These are phyloP conservation scores for Chrysolina oricalcia DNA, from an alignment of 2,888 invertebrate genomes.

Conservation along the genomic window DNA sequence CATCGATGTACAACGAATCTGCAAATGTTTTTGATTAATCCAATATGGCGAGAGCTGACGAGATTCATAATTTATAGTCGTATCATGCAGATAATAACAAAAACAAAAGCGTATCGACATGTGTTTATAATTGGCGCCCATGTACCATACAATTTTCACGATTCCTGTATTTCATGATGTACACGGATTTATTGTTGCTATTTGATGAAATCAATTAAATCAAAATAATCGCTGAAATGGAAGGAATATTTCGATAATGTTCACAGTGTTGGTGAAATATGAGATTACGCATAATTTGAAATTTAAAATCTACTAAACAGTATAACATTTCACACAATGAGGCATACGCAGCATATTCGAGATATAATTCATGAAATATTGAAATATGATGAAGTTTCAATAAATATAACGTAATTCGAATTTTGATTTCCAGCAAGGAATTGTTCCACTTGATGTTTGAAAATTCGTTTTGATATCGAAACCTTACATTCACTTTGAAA, in stretches of 20 bases:
- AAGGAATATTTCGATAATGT: conserved; percentile 6
- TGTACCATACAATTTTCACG: background rate
- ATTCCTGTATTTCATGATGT: background rate
- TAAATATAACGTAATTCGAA: conserved; percentile 65
- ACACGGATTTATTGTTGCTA: background rate
- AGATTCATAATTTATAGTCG: too few relatives aligned
- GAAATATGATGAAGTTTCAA: too few relatives aligned
- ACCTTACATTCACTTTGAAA: conserved; percentile 72
- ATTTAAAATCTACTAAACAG: background rate
- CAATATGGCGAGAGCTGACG: too few relatives aligned
- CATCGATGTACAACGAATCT: too few relatives aligned
- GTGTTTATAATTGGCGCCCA: background rate
- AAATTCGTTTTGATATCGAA: conserved; percentile 67
- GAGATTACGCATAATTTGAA: background rate
- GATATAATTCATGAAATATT: too few relatives aligned
- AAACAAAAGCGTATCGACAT: conserved; percentile 12
- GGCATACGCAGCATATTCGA: too few relatives aligned
- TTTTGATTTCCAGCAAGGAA: conserved; percentile 75
- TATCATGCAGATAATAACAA: background rate
- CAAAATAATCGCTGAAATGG: background rate
- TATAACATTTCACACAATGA: too few relatives aligned
- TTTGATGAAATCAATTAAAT: conserved; percentile 4
- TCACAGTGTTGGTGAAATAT: background rate
- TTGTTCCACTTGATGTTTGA: conserved; percentile 79
- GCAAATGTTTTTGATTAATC: too few relatives aligned